A percentile compares a stretch with the other conserved stretches of the same genome.
phyloP scores from a whole-genome alignment of 2,888 invertebrate genomes.

The Rhaphigaster nebulosa region DNA sequence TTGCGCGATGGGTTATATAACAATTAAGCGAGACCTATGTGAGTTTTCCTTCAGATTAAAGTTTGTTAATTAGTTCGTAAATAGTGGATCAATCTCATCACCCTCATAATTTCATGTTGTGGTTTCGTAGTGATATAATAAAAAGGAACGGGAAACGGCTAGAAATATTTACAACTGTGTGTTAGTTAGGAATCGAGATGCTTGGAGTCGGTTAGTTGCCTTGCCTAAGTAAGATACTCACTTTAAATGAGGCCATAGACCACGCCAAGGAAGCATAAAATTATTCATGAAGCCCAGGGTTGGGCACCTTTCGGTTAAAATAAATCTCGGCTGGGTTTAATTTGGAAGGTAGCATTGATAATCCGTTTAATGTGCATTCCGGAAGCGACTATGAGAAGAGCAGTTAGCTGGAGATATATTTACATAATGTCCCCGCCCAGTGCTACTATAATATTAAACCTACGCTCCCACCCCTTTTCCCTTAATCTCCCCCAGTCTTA shows the following conservation, averaged over 20 bases:
- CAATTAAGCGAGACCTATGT: too few relatives aligned
- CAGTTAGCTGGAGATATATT: constrained; percentile 38
- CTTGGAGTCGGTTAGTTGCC: not conserved
- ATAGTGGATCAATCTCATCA: not conserved
- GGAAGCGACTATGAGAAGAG: constrained; percentile 39
- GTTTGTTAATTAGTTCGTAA: not conserved
- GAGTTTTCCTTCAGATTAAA: not conserved
- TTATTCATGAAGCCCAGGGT: not conserved
- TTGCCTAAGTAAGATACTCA: not conserved
- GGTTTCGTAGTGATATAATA: not conserved
- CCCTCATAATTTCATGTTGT: not conserved
- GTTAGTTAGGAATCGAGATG: not conserved
- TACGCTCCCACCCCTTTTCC: not conserved
- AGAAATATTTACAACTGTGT: not conserved
- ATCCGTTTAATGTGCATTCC: constrained; percentile 49
- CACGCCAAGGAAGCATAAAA: not conserved
- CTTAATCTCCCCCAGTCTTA: constrained; percentile 31
- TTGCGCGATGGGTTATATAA: not conserved
- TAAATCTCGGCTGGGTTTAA: constrained; percentile 41
- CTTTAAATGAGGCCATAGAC: constrained; percentile 26
- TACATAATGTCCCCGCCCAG: constrained; percentile 22
- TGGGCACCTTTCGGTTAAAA: not conserved
- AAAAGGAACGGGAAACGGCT: too few relatives aligned
- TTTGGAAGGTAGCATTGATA: constrained; percentile 42
- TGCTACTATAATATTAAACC: constrained; percentile 29